phyloP scores from a whole-genome alignment of 2,888 invertebrate genomes.

The Prenolepis imparis region DNA sequence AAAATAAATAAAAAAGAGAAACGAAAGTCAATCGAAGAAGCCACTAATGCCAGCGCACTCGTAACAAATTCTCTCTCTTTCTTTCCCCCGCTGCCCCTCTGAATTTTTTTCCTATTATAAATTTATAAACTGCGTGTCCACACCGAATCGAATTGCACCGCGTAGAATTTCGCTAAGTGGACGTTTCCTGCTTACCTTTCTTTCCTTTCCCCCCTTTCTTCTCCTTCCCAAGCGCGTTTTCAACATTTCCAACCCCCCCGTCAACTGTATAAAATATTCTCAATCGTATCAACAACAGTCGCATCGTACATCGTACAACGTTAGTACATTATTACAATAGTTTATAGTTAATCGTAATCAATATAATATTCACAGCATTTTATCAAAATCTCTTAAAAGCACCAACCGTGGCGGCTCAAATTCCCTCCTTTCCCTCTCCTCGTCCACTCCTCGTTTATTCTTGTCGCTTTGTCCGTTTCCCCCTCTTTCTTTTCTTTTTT shows the following conservation, averaged over 20 bases:
- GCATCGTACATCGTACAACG: conserved; percentile 85
- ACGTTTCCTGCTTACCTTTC: conserved; percentile 55
- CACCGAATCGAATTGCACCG: conserved; percentile 46
- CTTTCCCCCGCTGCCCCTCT: neutral
- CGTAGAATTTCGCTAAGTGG: conserved; percentile 64
- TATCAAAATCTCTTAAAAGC: conserved; percentile 86
- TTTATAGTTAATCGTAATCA: conserved; percentile 84
- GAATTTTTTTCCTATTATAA: conserved; percentile 41
- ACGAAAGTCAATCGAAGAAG: conserved; percentile 43
- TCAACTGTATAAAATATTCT: conserved; percentile 86
- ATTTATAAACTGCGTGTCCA: conserved; percentile 42
- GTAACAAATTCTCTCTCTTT: conserved; percentile 65
- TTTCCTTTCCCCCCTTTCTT: conserved; percentile 28
- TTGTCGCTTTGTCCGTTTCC: conserved; percentile 35
- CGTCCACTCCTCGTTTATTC: conserved; percentile 39
- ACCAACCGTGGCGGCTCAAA: conserved; percentile 82
- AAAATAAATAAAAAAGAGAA: conserved; percentile 10
- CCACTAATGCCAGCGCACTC: conserved; percentile 77
- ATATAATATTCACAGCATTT: conserved; percentile 86
- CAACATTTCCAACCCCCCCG: conserved; percentile 70
- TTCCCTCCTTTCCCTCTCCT: conserved; percentile 58
- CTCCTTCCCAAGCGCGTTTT: conserved; percentile 68
- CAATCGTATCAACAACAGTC: conserved; percentile 86
- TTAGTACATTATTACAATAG: conserved; percentile 86
- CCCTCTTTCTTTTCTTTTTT: conserved; percentile 22